Evolutionary conservation across 2,888 invertebrate species (phyloP).

Genomic region (Coleophora flavipennella): DNA sequence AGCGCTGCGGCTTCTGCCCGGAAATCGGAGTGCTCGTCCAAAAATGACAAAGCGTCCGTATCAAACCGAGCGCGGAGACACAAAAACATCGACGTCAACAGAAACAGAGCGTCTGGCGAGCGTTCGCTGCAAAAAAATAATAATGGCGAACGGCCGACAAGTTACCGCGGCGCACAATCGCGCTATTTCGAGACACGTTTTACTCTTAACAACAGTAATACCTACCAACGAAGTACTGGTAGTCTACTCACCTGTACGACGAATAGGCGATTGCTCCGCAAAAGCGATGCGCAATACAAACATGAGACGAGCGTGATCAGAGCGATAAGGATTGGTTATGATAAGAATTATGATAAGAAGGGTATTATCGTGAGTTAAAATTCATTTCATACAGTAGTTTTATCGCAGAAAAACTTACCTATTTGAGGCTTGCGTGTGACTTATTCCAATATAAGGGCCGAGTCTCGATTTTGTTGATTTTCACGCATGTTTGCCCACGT

Average conservation of each 20-base stretch:
- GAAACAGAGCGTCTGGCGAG: conserved; percentile 33
- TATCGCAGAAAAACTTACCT: too few species aligned
- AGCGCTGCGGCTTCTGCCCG: conserved; percentile 25
- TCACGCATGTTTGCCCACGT: too few species aligned
- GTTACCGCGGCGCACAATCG: conserved; percentile 44
- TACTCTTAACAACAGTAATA: conserved; percentile 54
- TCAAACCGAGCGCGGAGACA: conserved; percentile 34
- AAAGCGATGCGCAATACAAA: too few species aligned
- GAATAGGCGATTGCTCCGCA: conserved; percentile 22
- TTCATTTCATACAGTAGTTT: too few species aligned
- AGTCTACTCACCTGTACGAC: conserved; percentile 25
- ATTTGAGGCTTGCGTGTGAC: too few species aligned
- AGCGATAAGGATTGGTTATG: too few species aligned
- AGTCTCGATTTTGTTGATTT: too few species aligned
- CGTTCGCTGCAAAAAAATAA: conserved; percentile 49
- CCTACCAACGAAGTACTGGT: conserved; percentile 30
- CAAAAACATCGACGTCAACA: conserved; percentile 47
- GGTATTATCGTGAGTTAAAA: too few species aligned
- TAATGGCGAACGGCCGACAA: conserved; percentile 40
- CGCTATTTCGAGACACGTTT: conserved; percentile 59
- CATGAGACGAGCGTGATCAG: conserved; percentile 12
- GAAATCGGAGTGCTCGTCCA: conserved; percentile 40
- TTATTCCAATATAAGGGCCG: too few species aligned
- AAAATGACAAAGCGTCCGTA: conserved; percentile 50
- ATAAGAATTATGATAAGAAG: conserved; percentile 22